Evolutionary conservation across 2,113 vertebrate species (phyloP).

Genomic region (Myotis davidii): DNA sequence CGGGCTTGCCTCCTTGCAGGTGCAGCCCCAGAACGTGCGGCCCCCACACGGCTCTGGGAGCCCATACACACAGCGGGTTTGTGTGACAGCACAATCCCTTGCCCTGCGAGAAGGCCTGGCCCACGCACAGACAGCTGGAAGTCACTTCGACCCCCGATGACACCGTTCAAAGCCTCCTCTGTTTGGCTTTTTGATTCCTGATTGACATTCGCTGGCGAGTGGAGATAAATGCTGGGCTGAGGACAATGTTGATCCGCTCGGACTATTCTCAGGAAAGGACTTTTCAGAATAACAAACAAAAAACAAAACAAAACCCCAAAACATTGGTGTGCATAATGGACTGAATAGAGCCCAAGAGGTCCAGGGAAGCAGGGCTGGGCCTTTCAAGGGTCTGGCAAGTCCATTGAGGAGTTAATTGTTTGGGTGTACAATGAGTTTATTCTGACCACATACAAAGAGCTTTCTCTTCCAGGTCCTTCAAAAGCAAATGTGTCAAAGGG

Average conservation of each 20-base stretch:
- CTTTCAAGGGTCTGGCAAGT: conserved; percentile 87
- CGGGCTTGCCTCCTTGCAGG: conserved; percentile 80
- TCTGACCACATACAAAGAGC: conserved; percentile 89
- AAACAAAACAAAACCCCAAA: conserved; percentile 83
- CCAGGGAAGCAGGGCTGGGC: conserved; percentile 76
- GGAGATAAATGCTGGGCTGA: conserved; percentile 85
- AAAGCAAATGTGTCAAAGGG: conserved; percentile 86
- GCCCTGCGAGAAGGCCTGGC: conserved; percentile 82
- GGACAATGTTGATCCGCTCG: conserved; percentile 88
- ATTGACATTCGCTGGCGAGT: conserved; percentile 88
- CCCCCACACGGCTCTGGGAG: conserved; percentile 74
- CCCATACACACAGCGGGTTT: conserved; percentile 77
- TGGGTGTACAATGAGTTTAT: conserved; percentile 91
- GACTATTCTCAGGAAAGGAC: conserved; percentile 86
- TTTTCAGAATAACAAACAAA: conserved; percentile 89
- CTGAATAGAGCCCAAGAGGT: conserved; percentile 87
- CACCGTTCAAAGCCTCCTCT: conserved; percentile 89
- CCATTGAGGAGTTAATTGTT: conserved; percentile 91
- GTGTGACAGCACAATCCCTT: conserved; percentile 84
- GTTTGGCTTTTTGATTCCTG: conserved; percentile 92
- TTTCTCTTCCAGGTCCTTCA: conserved; percentile 87
- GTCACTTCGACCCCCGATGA: conserved; percentile 87
- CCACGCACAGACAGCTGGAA: conserved; percentile 87
- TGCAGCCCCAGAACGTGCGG: conserved; percentile 76
- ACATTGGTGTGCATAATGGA: conserved; percentile 83